A percentile compares a stretch with the other conserved stretches of the same genome.
Evolutionary conservation across 2,797 vertebrate species (phyloP).

Genomic region (Tamandua tetradactyla): DNA sequence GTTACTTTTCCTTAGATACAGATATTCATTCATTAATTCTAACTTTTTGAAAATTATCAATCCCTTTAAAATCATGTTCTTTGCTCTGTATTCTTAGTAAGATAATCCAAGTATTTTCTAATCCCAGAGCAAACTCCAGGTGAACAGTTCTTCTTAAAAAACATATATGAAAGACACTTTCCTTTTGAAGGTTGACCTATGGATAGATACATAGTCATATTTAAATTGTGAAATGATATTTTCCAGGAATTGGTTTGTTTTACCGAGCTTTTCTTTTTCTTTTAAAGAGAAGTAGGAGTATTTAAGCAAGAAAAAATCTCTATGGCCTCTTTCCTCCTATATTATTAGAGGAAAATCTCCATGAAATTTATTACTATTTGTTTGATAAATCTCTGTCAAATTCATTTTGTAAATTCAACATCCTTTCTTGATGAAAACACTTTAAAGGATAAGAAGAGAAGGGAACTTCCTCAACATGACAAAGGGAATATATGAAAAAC

Average conservation of each 20-base stretch:
- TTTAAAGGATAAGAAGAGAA: no score
- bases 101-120: not conserved
- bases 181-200: not conserved
- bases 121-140: not conserved
- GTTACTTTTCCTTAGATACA: not conserved
- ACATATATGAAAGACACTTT: not conserved
- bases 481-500: no score
- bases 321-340: not conserved
- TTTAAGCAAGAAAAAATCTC: not conserved
- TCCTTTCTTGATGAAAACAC: no score
- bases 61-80: not conserved
- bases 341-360: not conserved
- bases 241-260: not conserved
- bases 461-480: no score
- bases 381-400: not conserved
- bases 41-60: not conserved
- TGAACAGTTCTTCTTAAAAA: not conserved
- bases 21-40: not conserved
- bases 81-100: conserved; percentile 18
- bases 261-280: not conserved
- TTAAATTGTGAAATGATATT: conserved; percentile 26
- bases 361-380: not conserved
- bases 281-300: not conserved
- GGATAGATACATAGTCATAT: not conserved
- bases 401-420: conserved; percentile 31